Evolutionary conservation across 2,888 invertebrate genomes (phyloP), one percentile per base, ranked within the genome.

Genomic region (Tachystola acroxantha): DNA sequence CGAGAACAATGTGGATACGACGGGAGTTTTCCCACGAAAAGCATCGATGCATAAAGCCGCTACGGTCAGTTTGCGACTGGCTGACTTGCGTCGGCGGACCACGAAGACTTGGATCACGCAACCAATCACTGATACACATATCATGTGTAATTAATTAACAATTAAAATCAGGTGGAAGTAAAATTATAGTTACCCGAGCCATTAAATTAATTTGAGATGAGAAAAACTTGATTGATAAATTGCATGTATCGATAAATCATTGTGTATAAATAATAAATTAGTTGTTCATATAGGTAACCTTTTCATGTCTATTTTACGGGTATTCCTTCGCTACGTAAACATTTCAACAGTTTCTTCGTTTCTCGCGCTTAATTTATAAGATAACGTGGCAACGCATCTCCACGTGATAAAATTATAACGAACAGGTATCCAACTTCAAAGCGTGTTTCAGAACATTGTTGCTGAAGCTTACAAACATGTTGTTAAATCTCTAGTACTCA

Each of bases 1-100:
- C 58, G 57, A 68, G 63, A 76, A 79, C 78, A 81, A 80, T 76
- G 70, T 64, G 51, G 54, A 64, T 54, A 57, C 51, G 62, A 61
- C 61, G 60, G 65, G 66, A 70, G 67, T 75, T 59, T 80, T 85
- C 85, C 70, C 85, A 86, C 85, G 81, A 53, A 45, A 62, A 50
- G 66, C 74, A 67, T 47, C 81, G 76, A 70, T 70, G 81, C 85
- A 74, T 77, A 57, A 74, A 78, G 61, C 54, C 57, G 71, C 71
- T 66, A 79, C 74, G 82, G 77, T 76, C 70, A 75, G 75, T 72
- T 77, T 69, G 61, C 61, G 64, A 59, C 58, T 57, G 63, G 60
- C 58, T 54, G 57, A 64, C 64, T 64, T 68, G 57, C 57, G 50
- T 40, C 58, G 57, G 43, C 52, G 52, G 55, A 64, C 60, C 54